phyloP scores from a whole-genome alignment of 2,888 invertebrate species.

The Choristoneura rosaceana region DNA sequence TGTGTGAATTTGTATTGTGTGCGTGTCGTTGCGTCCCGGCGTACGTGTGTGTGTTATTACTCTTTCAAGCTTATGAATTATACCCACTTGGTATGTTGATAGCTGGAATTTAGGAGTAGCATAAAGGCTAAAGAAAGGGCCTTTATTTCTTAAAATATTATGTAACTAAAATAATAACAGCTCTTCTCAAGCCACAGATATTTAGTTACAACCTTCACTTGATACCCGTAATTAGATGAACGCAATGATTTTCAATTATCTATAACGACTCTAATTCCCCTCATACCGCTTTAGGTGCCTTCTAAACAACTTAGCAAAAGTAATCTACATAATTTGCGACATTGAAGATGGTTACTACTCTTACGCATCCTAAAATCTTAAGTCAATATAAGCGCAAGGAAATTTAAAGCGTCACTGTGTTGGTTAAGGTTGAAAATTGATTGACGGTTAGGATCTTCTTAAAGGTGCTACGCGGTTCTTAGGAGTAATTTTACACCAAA shows the following conservation, averaged over 20 bases:
- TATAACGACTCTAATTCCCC: slow-evolving; percentile 28
- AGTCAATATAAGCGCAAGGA: neutral
- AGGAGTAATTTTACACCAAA: slow-evolving; percentile 33
- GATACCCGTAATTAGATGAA: slow-evolving; percentile 14
- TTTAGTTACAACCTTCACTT: neutral
- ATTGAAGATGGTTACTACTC: slow-evolving; percentile 35
- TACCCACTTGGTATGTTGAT: too few relatives aligned
- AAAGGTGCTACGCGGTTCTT: slow-evolving; percentile 23
- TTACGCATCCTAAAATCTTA: slow-evolving; percentile 12
- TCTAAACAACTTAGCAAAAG: slow-evolving; percentile 45
- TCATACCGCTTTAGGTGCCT: slow-evolving; percentile 16
- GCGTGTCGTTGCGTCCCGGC: too few relatives aligned
- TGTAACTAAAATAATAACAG: too few relatives aligned
- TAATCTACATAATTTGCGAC: slow-evolving; percentile 47
- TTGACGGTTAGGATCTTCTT: neutral
- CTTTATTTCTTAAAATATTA: too few relatives aligned
- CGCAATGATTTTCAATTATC: slow-evolving; percentile 38
- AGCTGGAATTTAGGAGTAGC: too few relatives aligned
- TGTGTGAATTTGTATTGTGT: too few relatives aligned
- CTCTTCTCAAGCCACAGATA: neutral
- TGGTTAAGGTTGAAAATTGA: neutral
- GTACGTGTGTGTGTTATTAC: too few relatives aligned
- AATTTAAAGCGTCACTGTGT: neutral
- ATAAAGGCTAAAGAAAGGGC: too few relatives aligned
- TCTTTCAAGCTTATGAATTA: too few relatives aligned